Conservation (phyloP, 2,797 vertebrate species). For the Gephyroberyx darwinii region DNA sequence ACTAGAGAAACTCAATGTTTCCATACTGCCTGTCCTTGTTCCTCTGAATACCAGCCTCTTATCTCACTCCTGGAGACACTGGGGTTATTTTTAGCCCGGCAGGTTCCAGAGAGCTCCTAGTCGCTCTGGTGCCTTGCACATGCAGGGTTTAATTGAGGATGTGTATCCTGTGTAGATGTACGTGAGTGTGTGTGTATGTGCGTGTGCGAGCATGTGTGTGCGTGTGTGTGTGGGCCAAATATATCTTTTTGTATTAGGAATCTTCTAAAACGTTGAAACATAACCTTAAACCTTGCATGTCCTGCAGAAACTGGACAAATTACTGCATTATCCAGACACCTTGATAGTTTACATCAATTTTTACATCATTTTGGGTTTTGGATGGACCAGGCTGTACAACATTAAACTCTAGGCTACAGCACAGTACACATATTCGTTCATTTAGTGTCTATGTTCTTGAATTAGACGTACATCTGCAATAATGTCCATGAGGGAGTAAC, state of each 20-base stretch:
- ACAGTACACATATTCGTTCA: neutral
- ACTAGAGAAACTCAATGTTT: constrained; percentile 19
- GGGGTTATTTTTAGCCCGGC: constrained; percentile 72
- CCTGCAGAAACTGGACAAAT: neutral
- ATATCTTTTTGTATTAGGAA: constrained; percentile 3
- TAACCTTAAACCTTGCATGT: neutral
- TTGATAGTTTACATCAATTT: neutral
- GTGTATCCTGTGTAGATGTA: constrained; percentile 40
- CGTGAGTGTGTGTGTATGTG: constrained; percentile 9
- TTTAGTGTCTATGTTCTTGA: no score
- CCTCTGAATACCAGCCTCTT: constrained; percentile 42
- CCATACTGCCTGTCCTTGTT: constrained; percentile 37
- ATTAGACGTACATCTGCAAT: no score
- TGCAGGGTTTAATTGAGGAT: constrained; percentile 64
- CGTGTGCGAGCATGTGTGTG: constrained; percentile 15
- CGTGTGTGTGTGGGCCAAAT: no score
- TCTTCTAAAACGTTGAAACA: neutral
- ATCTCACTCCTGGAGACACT: constrained; percentile 62
- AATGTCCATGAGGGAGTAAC: no score
- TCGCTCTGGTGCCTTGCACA: constrained; percentile 58
- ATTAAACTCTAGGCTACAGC: neutral
- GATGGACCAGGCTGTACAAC: neutral
- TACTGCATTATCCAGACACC: no score
- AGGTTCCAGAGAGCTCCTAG: constrained; percentile 58
- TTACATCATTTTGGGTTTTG: neutral